These are phyloP conservation scores for Caenorhabditis auriculariae DNA, from an alignment of 2,888 invertebrate genomes.

Conservation along the genomic window DNA sequence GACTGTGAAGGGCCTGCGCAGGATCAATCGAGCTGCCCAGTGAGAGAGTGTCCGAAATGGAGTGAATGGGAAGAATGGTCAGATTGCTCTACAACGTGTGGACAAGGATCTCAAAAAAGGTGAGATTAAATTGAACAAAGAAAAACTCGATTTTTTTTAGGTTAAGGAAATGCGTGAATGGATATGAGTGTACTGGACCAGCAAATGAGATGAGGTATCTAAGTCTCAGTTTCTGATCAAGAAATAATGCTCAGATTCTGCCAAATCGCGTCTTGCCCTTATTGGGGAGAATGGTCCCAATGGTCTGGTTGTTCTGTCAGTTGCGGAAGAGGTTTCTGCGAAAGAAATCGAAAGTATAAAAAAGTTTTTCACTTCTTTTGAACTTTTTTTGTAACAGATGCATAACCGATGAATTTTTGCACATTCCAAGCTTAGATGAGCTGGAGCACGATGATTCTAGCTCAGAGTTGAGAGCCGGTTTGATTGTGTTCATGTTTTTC, in stretches of 20 bases:
- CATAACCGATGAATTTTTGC: constrained; percentile 45
- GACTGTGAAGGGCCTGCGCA: constrained; percentile 46
- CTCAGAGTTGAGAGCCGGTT: background rate
- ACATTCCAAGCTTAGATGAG: constrained; percentile 42
- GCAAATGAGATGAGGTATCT: constrained; percentile 26
- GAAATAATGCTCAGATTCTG: constrained; percentile 20
- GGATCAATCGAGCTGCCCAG: constrained; percentile 47
- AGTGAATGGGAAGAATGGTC: constrained; percentile 47
- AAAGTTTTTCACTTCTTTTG: background rate
- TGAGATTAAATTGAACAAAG: constrained; percentile 1
- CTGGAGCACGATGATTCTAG: constrained; percentile 32
- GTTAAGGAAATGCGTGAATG: constrained; percentile 27
- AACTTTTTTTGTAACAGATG: constrained; percentile 17
- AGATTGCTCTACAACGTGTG: constrained; percentile 44
- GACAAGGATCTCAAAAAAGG: constrained; percentile 42
- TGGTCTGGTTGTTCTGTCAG: constrained; percentile 50
- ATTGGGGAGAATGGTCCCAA: constrained; percentile 45
- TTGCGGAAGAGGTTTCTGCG: constrained; percentile 45
- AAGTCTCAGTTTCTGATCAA: background rate
- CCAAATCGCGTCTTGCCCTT: constrained; percentile 45
- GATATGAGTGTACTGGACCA: constrained; percentile 28
- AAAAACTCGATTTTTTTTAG: constrained; percentile 7
- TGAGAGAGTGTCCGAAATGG: constrained; percentile 47
- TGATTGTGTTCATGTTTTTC: too few species aligned
- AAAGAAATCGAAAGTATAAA: constrained; percentile 31